Evolutionary conservation across 1,140 invertebrate species (phyloP).

Genomic region (Eupristina koningsbergeri): DNA sequence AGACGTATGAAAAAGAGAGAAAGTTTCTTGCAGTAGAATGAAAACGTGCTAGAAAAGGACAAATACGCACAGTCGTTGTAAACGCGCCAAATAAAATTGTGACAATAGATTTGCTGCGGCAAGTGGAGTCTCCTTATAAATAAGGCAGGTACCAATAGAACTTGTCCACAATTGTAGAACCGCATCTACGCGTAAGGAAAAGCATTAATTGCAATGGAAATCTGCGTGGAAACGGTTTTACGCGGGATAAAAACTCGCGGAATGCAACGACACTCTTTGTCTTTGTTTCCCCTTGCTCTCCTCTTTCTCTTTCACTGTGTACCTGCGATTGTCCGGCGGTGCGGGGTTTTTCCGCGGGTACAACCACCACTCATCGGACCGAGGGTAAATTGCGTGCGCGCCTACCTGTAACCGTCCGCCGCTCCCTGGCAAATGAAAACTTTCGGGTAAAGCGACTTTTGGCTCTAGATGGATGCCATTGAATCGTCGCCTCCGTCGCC

Average conservation of each 20-base stretch:
- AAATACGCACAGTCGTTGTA: conserved; percentile 52
- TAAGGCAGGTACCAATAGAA: not conserved
- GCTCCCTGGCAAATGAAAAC: not conserved
- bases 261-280: not conserved
- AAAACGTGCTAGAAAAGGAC: not conserved
- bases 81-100: conserved; percentile 60
- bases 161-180: not conserved
- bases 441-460: not conserved
- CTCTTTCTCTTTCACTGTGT: not conserved
- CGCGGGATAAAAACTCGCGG: conserved; percentile 29
- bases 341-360: no score
- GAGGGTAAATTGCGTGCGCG: not conserved
- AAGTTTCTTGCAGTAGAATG: not conserved
- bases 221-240: not conserved
- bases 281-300: not conserved
- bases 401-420: not conserved
- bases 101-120: conserved; percentile 27
- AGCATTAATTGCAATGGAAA: no score
- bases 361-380: not conserved
- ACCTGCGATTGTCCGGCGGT: no score
- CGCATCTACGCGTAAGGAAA: no score
- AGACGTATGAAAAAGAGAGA: not conserved
- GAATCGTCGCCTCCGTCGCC: not conserved
- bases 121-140: not conserved
- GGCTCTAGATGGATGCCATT: conserved; percentile 26